Conservation (phyloP, 1,140 invertebrate genomes). For the Reticulitermes speratus region DNA sequence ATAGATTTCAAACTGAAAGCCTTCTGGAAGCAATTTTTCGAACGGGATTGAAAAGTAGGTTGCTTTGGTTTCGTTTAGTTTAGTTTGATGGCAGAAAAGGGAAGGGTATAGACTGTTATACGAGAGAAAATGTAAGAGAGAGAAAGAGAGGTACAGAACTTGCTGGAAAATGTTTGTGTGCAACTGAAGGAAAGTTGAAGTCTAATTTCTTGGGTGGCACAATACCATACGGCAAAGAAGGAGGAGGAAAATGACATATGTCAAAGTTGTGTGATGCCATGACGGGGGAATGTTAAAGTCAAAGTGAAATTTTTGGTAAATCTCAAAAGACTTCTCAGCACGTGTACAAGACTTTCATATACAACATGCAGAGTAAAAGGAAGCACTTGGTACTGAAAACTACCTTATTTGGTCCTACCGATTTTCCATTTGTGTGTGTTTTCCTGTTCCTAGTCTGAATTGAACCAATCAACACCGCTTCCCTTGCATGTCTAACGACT, state of each 20-base stretch:
- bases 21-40: slow-evolving; percentile 7
- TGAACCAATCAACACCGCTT: slow-evolving; percentile 21
- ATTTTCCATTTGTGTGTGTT: slow-evolving; percentile 9
- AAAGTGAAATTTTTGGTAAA: slow-evolving; percentile 22
- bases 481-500: slow-evolving; percentile 21
- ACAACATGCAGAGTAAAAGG: slow-evolving; percentile 20
- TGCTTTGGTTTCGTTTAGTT: background rate
- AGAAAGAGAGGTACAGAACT: background rate
- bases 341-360: background rate
- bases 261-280: slow-evolving; percentile 24
- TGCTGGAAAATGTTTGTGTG: slow-evolving; percentile 20
- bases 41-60: slow-evolving; percentile 9
- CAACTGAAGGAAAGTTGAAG: slow-evolving; percentile 26
- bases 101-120: background rate
- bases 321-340: slow-evolving; percentile 19
- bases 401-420: slow-evolving; percentile 9
- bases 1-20: slow-evolving; percentile 10
- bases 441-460: slow-evolving; percentile 1
- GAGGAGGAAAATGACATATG: background rate
- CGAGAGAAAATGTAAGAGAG: background rate
- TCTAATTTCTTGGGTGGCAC: slow-evolving; percentile 24
- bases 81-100: slow-evolving; percentile 3
- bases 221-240: background rate
- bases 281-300: slow-evolving; percentile 15
- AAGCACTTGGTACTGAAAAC: slow-evolving; percentile 17